phyloP scores from a whole-genome alignment of 1,140 invertebrate species.

The Monochamus saltuarius region DNA sequence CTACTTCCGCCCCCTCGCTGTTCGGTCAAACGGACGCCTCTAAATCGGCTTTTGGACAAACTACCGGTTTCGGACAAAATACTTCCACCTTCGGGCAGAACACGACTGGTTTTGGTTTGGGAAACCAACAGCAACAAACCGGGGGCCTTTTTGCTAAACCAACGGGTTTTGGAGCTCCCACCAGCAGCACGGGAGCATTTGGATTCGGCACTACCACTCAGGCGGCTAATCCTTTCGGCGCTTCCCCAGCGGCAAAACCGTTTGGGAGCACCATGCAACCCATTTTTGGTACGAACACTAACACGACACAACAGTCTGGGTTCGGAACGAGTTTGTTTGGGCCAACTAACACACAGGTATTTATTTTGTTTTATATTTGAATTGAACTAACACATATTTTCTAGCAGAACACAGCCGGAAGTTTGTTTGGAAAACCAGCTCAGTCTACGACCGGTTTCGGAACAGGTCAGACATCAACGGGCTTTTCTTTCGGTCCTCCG shows the following conservation, averaged over 20 bases:
- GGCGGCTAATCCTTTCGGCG: slow-evolving; percentile 35
- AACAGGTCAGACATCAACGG: slow-evolving; percentile 18
- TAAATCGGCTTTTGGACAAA: slow-evolving; percentile 44
- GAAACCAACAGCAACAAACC: slow-evolving; percentile 18
- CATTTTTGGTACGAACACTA: slow-evolving; percentile 55
- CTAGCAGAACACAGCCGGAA: slow-evolving; percentile 29
- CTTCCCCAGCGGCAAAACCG: slow-evolving; percentile 37
- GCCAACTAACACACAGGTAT: slow-evolving; percentile 33
- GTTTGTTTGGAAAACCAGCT: slow-evolving; percentile 40
- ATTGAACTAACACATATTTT: not conserved
- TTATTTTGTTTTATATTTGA: not conserved
- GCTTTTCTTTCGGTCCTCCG: slow-evolving; percentile 37
- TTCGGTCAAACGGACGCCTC: slow-evolving; percentile 54
- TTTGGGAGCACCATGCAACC: slow-evolving; percentile 51
- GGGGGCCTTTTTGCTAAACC: slow-evolving; percentile 33
- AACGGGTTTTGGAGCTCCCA: slow-evolving; percentile 51
- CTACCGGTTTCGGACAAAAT: slow-evolving; percentile 43
- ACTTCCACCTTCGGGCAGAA: slow-evolving; percentile 51
- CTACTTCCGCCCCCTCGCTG: slow-evolving; percentile 49
- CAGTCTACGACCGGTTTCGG: slow-evolving; percentile 37
- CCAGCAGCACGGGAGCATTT: slow-evolving; percentile 28
- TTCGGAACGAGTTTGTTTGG: slow-evolving; percentile 35
- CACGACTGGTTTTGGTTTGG: slow-evolving; percentile 39
- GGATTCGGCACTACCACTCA: slow-evolving; percentile 47
- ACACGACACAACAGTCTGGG: slow-evolving; percentile 42